These are phyloP conservation scores for Fringilla coelebs DNA, from an alignment of 2,797 vertebrate species.

Conservation along the genomic window DNA sequence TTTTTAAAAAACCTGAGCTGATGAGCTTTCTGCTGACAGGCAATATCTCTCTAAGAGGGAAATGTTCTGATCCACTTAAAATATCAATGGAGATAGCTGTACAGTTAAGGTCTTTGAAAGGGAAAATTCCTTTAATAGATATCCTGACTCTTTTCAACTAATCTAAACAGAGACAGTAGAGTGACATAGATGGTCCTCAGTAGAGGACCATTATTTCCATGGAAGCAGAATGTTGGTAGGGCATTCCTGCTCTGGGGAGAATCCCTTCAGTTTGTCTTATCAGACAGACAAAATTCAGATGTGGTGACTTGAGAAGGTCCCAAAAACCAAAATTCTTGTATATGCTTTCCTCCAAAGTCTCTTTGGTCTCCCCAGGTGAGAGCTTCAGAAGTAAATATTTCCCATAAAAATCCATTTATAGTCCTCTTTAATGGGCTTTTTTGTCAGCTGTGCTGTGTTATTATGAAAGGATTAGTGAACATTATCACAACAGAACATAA, in stretches of 20 bases:
- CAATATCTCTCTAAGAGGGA: not conserved
- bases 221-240: not conserved
- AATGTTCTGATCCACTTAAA: not conserved
- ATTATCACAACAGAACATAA: not conserved
- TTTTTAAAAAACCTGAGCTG: not conserved
- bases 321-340: not conserved
- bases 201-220: not conserved
- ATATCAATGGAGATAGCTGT: not conserved
- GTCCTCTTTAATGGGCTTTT: not conserved
- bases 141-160: not conserved
- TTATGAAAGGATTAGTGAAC: not conserved
- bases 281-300: not conserved
- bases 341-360: not conserved
- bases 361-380: not conserved
- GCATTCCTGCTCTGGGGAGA: not conserved
- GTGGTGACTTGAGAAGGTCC: not conserved
- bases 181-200: not conserved
- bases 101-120: not conserved
- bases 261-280: not conserved
- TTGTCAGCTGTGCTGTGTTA: not conserved
- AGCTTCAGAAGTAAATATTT: not conserved
- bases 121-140: not conserved
- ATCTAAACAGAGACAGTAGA: not conserved
- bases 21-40: not conserved
- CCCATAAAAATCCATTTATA: not conserved